Evolutionary conservation across 2,113 vertebrate genomes (phyloP).

Genomic region (Rhinoderma darwinii): DNA sequence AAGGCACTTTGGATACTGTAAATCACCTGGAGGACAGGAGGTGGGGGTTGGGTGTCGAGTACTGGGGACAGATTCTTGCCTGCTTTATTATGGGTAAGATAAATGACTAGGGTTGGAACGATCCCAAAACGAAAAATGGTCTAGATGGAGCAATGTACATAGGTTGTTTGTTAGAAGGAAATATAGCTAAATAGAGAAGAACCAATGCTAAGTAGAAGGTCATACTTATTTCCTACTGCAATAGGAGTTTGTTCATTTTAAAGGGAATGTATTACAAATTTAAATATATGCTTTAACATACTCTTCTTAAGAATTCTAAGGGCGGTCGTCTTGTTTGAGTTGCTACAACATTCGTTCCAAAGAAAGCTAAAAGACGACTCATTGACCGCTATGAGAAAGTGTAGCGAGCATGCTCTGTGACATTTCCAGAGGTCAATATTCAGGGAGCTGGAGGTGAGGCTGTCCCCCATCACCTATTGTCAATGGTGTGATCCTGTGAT

Average conservation of each 20-base stretch:
- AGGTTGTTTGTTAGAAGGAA: not conserved
- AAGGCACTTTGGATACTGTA: conserved; percentile 5
- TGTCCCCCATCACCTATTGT: no score
- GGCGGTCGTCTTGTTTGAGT: not conserved
- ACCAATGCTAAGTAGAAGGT: not conserved
- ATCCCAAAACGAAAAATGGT: conserved; percentile 32
- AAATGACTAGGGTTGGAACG: conserved; percentile 27
- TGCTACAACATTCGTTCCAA: not conserved
- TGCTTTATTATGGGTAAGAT: conserved; percentile 39
- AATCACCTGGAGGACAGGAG: conserved; percentile 29
- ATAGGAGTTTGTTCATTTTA: not conserved
- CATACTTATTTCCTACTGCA: not conserved
- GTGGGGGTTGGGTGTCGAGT: not conserved
- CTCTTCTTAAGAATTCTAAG: not conserved
- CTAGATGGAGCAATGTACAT: not conserved
- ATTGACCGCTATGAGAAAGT: not conserved
- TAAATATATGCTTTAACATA: not conserved
- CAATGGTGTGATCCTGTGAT: no score
- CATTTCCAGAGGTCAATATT: no score
- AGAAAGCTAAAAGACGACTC: no score
- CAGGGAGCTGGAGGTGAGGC: no score
- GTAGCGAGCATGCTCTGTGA: not conserved
- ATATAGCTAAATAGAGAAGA: not conserved
- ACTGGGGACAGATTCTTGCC: conserved; percentile 21
- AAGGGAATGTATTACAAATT: not conserved